A percentile compares a stretch with the other conserved stretches of the same genome.
Conservation (phyloP, 2,113 vertebrate species). For the Heliornis fulica region DNA sequence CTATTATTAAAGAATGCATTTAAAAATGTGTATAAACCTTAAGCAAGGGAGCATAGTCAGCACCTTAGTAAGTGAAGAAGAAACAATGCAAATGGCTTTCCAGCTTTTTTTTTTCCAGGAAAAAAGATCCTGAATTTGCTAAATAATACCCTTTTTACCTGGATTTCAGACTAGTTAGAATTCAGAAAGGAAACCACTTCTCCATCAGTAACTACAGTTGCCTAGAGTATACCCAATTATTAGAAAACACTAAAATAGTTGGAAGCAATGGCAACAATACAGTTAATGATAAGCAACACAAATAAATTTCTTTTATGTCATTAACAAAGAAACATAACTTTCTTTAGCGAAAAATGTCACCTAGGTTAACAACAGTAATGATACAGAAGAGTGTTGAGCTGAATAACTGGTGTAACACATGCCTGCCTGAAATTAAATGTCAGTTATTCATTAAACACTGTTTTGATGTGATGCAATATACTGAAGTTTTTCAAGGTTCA, state of each 20-base stretch:
- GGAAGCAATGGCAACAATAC: background rate
- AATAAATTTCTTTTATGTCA: background rate
- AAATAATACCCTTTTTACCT: background rate
- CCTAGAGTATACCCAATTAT: background rate
- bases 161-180: background rate
- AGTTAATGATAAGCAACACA: background rate
- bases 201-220: background rate
- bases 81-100: background rate
- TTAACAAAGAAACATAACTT: background rate
- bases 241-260: background rate
- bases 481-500: background rate
- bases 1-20: background rate
- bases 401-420: background rate
- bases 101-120: background rate
- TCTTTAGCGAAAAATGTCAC: background rate
- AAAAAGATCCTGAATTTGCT: background rate
- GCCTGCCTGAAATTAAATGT: background rate
- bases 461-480: background rate
- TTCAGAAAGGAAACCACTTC: background rate
- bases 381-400: background rate
- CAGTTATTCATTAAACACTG: background rate
- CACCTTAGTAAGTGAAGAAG: background rate
- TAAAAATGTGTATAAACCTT: background rate
- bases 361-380: background rate
- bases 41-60: background rate